Conservation (phyloP, 2,888 invertebrate species). For the Koerneria pararmatus region DNA sequence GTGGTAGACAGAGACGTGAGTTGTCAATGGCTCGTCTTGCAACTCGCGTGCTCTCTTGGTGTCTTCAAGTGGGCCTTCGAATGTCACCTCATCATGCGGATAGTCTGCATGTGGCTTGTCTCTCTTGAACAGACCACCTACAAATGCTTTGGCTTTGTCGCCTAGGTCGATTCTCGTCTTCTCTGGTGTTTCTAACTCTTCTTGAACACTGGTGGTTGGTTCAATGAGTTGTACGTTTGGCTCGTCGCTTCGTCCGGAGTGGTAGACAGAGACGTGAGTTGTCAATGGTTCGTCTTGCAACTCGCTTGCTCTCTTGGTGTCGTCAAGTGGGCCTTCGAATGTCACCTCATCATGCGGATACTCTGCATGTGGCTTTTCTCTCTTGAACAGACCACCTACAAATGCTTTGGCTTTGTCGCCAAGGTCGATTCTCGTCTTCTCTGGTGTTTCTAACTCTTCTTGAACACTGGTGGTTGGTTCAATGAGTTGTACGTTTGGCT, state of each 20-base stretch:
- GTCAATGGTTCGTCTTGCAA: background rate
- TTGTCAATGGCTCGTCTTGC: background rate
- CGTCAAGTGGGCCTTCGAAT: conserved; percentile 2
- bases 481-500: no score
- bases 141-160: conserved; percentile 1
- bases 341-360: no score
- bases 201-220: no score
- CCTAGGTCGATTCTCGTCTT: conserved; percentile 8
- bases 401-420: no score
- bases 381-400: no score
- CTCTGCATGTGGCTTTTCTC: no score
- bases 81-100: background rate
- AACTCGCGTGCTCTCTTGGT: background rate
- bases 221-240: background rate
- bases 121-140: conserved; percentile 10
- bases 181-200: conserved; percentile 3
- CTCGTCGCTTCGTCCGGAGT: background rate
- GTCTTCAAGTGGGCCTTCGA: background rate
- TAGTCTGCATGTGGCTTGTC: background rate
- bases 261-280: background rate
- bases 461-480: no score
- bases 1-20: conserved; percentile 4
- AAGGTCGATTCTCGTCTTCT: no score
- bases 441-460: no score
- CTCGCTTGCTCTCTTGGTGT: background rate